Percentiles rank a stretch among this genome's conserved stretches.
phyloP scores from a whole-genome alignment of 1,140 invertebrate genomes.

The Psix sp. region DNA sequence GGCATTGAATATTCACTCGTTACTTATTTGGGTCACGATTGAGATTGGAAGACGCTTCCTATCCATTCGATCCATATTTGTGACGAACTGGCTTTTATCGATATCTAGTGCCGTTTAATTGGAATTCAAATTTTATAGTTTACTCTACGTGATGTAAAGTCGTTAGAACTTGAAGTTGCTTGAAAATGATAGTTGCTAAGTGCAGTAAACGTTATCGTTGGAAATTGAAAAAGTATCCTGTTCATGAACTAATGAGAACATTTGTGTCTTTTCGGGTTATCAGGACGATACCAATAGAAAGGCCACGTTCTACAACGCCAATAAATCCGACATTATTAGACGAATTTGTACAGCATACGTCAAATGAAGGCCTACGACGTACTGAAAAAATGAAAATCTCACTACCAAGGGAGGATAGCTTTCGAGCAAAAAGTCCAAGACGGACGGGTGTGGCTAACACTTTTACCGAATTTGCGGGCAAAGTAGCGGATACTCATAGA shows the following conservation, averaged over 20 bases:
- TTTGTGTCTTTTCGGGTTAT: slow-evolving; percentile 80
- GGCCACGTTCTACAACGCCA: slow-evolving; percentile 90
- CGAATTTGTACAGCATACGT: slow-evolving; percentile 80
- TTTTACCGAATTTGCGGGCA: slow-evolving; percentile 72
- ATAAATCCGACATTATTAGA: slow-evolving; percentile 87
- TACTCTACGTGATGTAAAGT: too few relatives aligned
- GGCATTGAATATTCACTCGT: too few relatives aligned
- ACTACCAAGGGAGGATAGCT: slow-evolving; percentile 80
- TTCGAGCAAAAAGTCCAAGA: slow-evolving; percentile 71
- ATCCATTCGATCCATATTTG: too few relatives aligned
- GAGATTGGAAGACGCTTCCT: too few relatives aligned
- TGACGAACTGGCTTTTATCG: too few relatives aligned
- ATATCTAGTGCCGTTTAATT: too few relatives aligned
- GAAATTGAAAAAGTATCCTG: not conserved
- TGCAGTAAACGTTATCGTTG: too few relatives aligned
- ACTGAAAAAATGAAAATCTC: slow-evolving; percentile 84
- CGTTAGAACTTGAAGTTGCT: too few relatives aligned
- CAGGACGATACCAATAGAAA: slow-evolving; percentile 89
- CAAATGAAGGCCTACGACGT: slow-evolving; percentile 66
- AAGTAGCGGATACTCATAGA: slow-evolving; percentile 53
- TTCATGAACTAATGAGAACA: not conserved
- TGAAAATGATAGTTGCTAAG: too few relatives aligned
- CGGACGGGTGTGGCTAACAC: slow-evolving; percentile 65
- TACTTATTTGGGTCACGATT: too few relatives aligned
- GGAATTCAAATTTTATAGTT: too few relatives aligned